Percentiles rank a stretch among this genome's conserved stretches.
Conservation (phyloP, 2,797 vertebrate species). For the Mus caroli region DNA sequence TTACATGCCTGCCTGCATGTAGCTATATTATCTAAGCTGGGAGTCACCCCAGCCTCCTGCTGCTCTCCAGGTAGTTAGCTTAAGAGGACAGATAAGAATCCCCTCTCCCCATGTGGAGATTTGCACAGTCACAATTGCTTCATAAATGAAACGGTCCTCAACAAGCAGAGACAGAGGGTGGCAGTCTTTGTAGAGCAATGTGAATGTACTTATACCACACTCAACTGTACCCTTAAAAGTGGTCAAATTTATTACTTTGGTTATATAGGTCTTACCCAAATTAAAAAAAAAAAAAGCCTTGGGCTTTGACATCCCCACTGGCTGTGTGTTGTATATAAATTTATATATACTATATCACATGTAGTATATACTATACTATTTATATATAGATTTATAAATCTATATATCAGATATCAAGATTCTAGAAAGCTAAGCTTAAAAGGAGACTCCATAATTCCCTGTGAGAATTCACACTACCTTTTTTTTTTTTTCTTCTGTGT, state of each 20-base stretch:
- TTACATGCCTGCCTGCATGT: neutral
- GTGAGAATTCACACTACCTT: constrained; percentile 12
- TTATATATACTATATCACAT: neutral
- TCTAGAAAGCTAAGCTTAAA: neutral
- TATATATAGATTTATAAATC: neutral
- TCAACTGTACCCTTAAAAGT: neutral
- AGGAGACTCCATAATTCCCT: neutral
- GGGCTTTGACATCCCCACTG: neutral
- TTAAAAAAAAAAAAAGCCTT: constrained; percentile 28
- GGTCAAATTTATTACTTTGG: neutral
- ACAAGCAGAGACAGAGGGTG: neutral
- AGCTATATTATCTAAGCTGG: neutral
- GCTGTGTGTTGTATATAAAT: neutral
- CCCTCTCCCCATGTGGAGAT: neutral
- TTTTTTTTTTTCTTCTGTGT: neutral
- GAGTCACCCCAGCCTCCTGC: neutral
- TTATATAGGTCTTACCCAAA: neutral
- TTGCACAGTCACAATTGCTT: constrained; percentile 26
- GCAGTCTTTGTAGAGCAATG: neutral
- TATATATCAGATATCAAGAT: neutral
- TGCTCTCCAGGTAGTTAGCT: neutral
- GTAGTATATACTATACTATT: neutral
- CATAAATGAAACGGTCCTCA: constrained; percentile 11
- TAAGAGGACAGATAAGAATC: neutral
- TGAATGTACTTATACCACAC: neutral